These are phyloP conservation scores for Aleadryas rufinucha DNA, from an alignment of 2,113 vertebrate genomes.

Conservation along the genomic window DNA sequence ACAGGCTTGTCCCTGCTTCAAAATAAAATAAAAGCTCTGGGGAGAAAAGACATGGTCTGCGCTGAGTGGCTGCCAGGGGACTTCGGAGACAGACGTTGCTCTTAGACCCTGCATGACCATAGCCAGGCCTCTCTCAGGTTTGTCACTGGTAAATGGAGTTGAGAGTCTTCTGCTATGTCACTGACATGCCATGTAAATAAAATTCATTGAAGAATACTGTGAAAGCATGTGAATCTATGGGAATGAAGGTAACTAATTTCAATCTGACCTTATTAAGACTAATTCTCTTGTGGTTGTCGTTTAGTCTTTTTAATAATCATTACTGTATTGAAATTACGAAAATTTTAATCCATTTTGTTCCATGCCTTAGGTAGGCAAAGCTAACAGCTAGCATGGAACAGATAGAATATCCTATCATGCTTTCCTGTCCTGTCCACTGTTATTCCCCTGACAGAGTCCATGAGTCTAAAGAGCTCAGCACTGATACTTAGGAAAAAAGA, in stretches of 20 bases:
- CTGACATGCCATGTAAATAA: background rate
- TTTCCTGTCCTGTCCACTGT: background rate
- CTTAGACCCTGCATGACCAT: background rate
- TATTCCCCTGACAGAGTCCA: background rate
- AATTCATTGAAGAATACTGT: background rate
- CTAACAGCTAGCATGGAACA: background rate
- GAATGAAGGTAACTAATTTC: background rate
- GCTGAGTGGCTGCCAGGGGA: accelerated
- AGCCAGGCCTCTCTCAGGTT: background rate
- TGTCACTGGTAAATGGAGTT: background rate
- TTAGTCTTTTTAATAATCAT: background rate
- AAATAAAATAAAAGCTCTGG: background rate
- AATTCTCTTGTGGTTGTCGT: background rate
- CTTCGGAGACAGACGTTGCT: background rate
- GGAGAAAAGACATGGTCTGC: background rate
- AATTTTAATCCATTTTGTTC: background rate
- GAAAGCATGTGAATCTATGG: background rate
- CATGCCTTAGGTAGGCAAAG: background rate
- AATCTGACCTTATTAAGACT: background rate
- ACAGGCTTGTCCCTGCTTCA: background rate
- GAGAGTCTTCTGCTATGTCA: background rate
- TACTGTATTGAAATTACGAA: background rate
- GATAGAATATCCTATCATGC: background rate
- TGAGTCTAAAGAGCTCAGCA: background rate
- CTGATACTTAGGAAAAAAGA: background rate